Base-by-base conservation (phyloP, 2,113 vertebrate species). In the Etheostoma spectabile region DNA sequence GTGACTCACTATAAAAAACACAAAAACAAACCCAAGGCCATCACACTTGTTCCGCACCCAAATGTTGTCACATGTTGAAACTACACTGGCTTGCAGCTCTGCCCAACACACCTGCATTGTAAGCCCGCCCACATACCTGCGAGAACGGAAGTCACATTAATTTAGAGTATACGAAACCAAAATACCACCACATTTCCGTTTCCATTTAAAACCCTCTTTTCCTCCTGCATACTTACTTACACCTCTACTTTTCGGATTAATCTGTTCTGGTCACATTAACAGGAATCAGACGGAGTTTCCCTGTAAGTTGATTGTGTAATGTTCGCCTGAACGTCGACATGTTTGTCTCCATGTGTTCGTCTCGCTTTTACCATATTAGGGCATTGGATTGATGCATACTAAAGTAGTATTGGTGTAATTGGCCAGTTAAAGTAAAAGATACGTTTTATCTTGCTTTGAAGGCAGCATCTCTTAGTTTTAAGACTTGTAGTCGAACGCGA, bases 91-190 rank as follows among this genome's bases (percentile, higher is more conserved):
- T 35, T 21, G n/a, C 42, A 46, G 60, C 42, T 4, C 22, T 21
- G n/a, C 51, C 15, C 38, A 77, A 10, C 80, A 61, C 93, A 94
- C 94, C 93, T 94, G 93, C 86, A 57, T 1, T 2, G 61, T 5
- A 74, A 33, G 79, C 90, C 85, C 94, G 92, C 94, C 95, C 93
- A 89, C 89, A 89, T 92, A 95, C 95, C 94, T 95, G 94, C 45
- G 19, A 87, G 71, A 92, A 92, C 80, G 95, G 94, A 95, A 95
- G 77, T 82, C 30, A 21, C 75, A 14, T 27, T 42, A 6, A n/a
- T 35, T 35, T 4, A 64, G 46, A 46, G 22, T 33, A 68, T 46
- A 5, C 8, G 51, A 27, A 30, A 68, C 5, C 22, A 49, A 57
- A 63, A 77, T 45, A 62, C 0, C 6, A 6, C 2, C 5, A 8